Percentiles rank a stretch among this genome's conserved stretches.
Conservation (phyloP, 2,888 invertebrate genomes). For the Eubasilissa splendida region DNA sequence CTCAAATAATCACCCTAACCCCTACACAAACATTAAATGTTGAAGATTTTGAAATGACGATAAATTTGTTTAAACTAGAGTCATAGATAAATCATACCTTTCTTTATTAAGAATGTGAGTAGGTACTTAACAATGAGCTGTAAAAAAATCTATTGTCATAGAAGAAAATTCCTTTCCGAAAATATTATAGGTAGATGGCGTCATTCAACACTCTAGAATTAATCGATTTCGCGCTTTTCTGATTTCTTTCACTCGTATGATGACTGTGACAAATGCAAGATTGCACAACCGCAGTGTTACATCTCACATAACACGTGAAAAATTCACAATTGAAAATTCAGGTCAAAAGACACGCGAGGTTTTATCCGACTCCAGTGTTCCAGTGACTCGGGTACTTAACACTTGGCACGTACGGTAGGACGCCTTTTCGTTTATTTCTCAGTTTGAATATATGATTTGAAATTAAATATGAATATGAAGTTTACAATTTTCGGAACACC, state of each 20-base stretch:
- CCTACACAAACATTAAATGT: too few relatives aligned
- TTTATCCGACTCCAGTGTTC: neutral
- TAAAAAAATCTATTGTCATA: neutral
- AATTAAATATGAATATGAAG: too few relatives aligned
- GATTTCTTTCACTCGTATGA: slow-evolving; percentile 9
- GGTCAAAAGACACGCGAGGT: neutral
- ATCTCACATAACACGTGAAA: neutral
- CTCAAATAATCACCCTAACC: too few relatives aligned
- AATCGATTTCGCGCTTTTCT: slow-evolving; percentile 30
- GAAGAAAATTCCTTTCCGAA: slow-evolving; percentile 25
- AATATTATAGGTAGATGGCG: slow-evolving; percentile 2
- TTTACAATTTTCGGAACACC: too few relatives aligned
- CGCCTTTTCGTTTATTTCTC: too few relatives aligned
- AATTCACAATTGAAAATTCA: neutral
- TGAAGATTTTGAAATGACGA: too few relatives aligned
- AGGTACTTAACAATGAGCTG: neutral
- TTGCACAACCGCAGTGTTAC: slow-evolving; percentile 1
- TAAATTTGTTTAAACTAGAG: too few relatives aligned
- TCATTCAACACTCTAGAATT: neutral
- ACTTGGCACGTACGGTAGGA: too few relatives aligned
- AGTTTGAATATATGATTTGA: too few relatives aligned
- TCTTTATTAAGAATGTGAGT: too few relatives aligned
- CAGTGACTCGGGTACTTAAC: too few relatives aligned
- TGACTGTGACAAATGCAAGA: slow-evolving; percentile 27
- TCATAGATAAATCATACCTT: too few relatives aligned